phyloP scores from a whole-genome alignment of 2,113 vertebrate species.

The Rhinogobius similis region DNA sequence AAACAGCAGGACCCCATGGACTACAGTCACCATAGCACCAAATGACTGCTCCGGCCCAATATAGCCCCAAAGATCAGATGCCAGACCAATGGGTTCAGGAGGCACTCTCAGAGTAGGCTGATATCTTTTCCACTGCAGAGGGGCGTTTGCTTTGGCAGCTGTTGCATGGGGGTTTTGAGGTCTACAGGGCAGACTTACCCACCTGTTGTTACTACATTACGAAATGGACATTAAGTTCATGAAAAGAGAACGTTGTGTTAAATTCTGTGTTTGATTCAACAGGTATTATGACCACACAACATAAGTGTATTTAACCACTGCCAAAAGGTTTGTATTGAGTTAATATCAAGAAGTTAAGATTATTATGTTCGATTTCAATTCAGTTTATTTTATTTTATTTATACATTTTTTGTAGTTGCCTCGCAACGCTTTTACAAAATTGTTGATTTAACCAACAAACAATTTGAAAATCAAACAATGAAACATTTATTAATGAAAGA shows the following conservation, averaged over 20 bases:
- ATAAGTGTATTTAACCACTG: neutral
- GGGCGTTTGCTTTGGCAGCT: conserved; percentile 50
- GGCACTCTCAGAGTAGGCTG: conserved; percentile 26
- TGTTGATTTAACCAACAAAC: too few species aligned
- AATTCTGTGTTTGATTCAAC: neutral
- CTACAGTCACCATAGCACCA: conserved; percentile 40
- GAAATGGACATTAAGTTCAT: neutral
- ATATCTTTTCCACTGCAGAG: conserved; percentile 38
- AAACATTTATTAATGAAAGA: too few species aligned
- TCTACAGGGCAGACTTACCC: conserved; percentile 14
- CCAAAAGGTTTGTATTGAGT: too few species aligned
- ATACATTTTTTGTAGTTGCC: too few species aligned
- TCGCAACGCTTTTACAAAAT: too few species aligned
- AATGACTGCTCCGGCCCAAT: conserved; percentile 42
- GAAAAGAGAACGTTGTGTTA: neutral
- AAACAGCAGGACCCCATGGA: conserved; percentile 3
- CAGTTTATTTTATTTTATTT: too few species aligned
- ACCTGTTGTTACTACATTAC: conserved; percentile 27
- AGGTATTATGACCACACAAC: neutral
- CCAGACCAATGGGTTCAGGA: conserved; percentile 49
- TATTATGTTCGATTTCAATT: too few species aligned
- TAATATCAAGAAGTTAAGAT: too few species aligned
- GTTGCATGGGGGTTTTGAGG: conserved; percentile 29
- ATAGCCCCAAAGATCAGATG: conserved; percentile 67
- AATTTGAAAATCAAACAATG: too few species aligned